A percentile compares a stretch with the other conserved stretches of the same genome.
phyloP scores from a whole-genome alignment of 2,113 vertebrate species.

The human region GRCh38 chr5:73832001-73832500 shows the following conservation, averaged over 20 bases:
- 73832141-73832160: not conserved
- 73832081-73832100: not conserved
- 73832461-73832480: conserved; percentile 48
- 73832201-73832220: not conserved
- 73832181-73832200: not conserved
- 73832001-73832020: not conserved
- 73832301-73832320: not conserved
- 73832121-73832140: not conserved
- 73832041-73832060: not conserved
- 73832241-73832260: not conserved
- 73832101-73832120: not conserved
- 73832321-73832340: conserved; percentile 81
- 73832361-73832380: conserved; percentile 79
- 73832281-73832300: not conserved
- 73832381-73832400: conserved; percentile 78
- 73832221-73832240: not conserved
- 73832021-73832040: not conserved
- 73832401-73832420: conserved; percentile 83
- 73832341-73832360: conserved; percentile 79
- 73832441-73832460: conserved; percentile 91
- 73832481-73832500: not conserved
- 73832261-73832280: not conserved
- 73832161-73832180: not conserved
- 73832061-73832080: not conserved
- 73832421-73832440: conserved; percentile 89